These are phyloP conservation scores for Anthoscopus minutus DNA, from an alignment of 2,113 vertebrate species.

Conservation along the genomic window DNA sequence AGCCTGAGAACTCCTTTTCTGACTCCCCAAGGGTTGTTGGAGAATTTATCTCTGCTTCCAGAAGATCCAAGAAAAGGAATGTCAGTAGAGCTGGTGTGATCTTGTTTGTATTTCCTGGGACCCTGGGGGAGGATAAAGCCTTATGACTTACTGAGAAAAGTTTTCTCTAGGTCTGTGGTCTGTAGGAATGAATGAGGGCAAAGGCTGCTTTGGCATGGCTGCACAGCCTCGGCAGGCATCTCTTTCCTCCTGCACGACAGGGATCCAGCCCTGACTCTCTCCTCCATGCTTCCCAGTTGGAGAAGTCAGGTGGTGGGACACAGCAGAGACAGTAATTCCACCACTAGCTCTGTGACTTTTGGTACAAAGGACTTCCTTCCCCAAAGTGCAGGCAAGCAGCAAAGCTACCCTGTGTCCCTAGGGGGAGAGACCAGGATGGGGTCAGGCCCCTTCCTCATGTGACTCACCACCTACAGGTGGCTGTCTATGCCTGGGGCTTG, in stretches of 20 bases:
- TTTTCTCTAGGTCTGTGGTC: background rate
- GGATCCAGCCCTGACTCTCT: background rate
- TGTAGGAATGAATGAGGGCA: background rate
- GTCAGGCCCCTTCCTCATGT: background rate
- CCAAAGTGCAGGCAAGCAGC: background rate
- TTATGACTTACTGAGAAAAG: background rate
- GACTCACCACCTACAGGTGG: background rate
- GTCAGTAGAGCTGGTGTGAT: background rate
- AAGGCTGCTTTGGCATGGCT: background rate
- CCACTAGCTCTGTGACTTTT: background rate
- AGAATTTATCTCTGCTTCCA: background rate
- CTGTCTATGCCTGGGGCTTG: background rate
- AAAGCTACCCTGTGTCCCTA: background rate
- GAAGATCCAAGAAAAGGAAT: background rate
- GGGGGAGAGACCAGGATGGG: background rate
- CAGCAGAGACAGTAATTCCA: background rate
- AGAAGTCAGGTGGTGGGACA: background rate
- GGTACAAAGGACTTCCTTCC: background rate
- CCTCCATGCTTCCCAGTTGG: fast-evolving
- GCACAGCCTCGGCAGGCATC: background rate
- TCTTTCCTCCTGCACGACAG: background rate
- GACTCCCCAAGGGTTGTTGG: background rate
- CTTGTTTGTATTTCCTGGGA: background rate
- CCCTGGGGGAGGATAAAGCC: background rate
- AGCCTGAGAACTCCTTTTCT: background rate